Base-by-base conservation (phyloP, 2,113 vertebrate genomes). In the Ia io region DNA sequence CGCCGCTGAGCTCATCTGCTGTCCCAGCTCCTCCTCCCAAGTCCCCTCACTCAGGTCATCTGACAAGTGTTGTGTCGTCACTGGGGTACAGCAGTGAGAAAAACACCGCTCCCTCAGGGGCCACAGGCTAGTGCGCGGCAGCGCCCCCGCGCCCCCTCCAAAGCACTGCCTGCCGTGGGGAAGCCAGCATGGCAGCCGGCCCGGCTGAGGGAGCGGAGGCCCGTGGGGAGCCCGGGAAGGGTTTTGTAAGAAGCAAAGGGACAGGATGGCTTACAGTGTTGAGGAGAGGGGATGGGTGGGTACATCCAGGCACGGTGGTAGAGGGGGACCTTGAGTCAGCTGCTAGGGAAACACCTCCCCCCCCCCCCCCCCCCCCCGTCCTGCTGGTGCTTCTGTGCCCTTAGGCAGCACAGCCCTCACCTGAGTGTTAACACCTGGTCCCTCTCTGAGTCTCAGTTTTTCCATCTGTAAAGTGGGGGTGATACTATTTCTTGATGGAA, bases 121-220 rank as follows among this genome's bases (percentile, higher is more conserved):
- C 32, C 30, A 20, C 20, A 11, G 30, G 3, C 37, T 37, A 32
- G 28, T 18, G 22, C 56, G 10, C 9, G 44, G 22, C 9, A 23
- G 44, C 3, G 6, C 40, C 47, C 14, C 17, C 53, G n/a, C 71
- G 16, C 13, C 2, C 30, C 32, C 2, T 23, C 32, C 10, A 35
- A 51, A 20, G 2, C 13, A 9, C 9, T 0, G 1, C 30, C 9
- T 28, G 2, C 17, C 0, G 0, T 9, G 51, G 51, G n/a, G 53
- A 71, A 63, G 51, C 9, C 49, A 35, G n/a, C 1, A n/a, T 3
- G n/a, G 5, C 49, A 16, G 11, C n/a, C 40, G 9, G 40, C 90
- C 6, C 1, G 47, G 47, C 49, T 23, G 71, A 17, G 32, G 32
- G 76, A 23, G 47, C 32, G 4, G 25, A 3, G 0, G 73, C 23